phyloP scores from a whole-genome alignment of 2,797 vertebrate genomes.

The Gila robusta region DNA sequence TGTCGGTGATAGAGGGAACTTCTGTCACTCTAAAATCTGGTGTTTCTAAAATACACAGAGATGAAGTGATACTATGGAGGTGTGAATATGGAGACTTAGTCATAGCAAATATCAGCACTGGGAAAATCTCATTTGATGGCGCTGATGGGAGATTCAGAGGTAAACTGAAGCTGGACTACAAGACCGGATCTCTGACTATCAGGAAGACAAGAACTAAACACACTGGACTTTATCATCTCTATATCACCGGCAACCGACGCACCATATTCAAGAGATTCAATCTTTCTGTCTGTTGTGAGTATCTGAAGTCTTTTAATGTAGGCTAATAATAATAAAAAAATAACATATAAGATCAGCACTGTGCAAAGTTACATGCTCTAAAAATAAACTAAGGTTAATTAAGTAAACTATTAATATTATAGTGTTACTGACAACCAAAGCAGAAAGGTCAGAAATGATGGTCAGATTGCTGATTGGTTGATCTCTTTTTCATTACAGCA shows the following conservation, averaged over 20 bases:
- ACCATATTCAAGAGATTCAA: neutral
- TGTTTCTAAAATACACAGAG: neutral
- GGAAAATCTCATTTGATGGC: neutral
- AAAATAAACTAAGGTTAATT: neutral
- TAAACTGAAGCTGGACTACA: neutral
- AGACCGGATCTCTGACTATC: constrained; percentile 6
- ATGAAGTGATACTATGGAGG: neutral
- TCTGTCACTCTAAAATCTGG: neutral
- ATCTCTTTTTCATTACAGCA: neutral
- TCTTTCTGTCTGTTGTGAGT: neutral
- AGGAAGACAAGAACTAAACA: neutral
- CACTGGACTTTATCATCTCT: neutral
- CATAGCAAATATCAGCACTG: neutral
- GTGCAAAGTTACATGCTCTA: neutral
- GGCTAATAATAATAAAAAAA: no score
- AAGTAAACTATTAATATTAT: neutral
- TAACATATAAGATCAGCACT: neutral
- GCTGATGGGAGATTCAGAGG: neutral
- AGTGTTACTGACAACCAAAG: neutral
- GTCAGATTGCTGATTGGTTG: no score
- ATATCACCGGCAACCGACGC: neutral
- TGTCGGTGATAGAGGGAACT: neutral
- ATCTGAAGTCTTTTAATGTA: neutral
- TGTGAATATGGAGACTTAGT: neutral
- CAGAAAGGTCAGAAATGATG: neutral